Base-by-base conservation (phyloP, 2,797 vertebrate species). In the Hippocampus kuda region DNA sequence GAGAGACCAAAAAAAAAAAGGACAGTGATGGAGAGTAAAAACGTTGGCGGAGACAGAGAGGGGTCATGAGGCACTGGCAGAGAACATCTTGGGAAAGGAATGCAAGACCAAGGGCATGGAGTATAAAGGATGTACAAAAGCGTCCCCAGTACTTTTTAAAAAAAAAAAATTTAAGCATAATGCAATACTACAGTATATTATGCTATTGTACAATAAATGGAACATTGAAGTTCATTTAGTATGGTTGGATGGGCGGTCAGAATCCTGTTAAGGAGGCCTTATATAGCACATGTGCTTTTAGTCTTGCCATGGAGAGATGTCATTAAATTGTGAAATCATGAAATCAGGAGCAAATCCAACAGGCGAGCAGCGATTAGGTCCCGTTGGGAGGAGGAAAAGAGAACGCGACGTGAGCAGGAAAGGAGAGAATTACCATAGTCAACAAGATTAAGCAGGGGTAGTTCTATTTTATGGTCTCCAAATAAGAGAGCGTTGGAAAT, bases 1-100 rank as follows among this genome's bases (percentile, higher is more conserved):
- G 83, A 80, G 78, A 85, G 83, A 85, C 79, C 79, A 65, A 65
- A 65, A 41, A 60, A 59, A 70, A 86, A 70, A 68, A 71, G 63
- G 69, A 78, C 73, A 74, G 72, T 80, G 76, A 76, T 73, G 68
- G 70, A 72, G 74, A 80, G 75, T 68, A 68, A 86, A 80, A 62
- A 78, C 66, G 66, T 20, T 71, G 63, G 69, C 75, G 82, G 75
- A 75, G 79, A 78, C 65, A 74, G 70, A 20, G 54, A 77, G 59
- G 72, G 74, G 76, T 80, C 84, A 86, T 42, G 51, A 72, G 77
- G 71, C 48, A 57, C 66, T 61, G 61, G 68, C 65, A 72, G 66
- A 75, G 60, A 75, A 73, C 65, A 66, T 69, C 66, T 72, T 67
- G 46, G 68, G 70, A 77, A 71, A 74, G 20, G 41, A 77, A 72